Evolutionary conservation across 2,797 vertebrate species (phyloP).

Genomic region (Momotus momota): DNA sequence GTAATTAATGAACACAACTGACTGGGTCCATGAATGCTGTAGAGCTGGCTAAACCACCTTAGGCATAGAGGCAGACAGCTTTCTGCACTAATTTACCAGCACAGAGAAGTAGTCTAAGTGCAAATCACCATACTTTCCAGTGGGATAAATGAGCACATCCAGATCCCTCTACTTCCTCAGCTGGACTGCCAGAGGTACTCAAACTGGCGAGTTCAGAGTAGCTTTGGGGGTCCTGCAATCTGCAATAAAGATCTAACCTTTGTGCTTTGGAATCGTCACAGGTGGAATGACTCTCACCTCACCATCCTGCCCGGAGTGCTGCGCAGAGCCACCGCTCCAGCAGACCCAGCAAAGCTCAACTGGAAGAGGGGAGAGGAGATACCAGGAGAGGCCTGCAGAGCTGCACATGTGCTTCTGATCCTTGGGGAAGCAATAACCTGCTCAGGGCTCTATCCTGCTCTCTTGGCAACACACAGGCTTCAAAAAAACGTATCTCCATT

Average conservation of each 20-base stretch:
- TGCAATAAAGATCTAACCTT: neutral
- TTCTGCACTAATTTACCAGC: neutral
- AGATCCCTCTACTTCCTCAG: neutral
- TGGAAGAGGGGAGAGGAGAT: neutral
- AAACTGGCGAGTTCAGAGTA: neutral
- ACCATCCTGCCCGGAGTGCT: accelerated
- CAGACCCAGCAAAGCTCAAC: accelerated
- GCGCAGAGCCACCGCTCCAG: neutral
- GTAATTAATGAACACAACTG: neutral
- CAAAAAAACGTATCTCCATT: slow-evolving; percentile 14
- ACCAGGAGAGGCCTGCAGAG: accelerated
- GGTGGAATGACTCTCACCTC: neutral
- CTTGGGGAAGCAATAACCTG: neutral
- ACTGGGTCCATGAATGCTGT: neutral
- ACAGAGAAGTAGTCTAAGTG: neutral
- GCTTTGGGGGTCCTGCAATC: neutral
- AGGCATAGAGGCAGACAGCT: neutral
- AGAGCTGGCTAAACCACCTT: neutral
- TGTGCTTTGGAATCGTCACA: neutral
- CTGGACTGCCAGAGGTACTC: neutral
- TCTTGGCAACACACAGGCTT: neutral
- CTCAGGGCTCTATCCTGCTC: neutral
- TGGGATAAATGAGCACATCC: neutral
- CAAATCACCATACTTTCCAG: neutral
- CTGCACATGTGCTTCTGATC: neutral